phyloP scores from a whole-genome alignment of 2,888 invertebrate species.

The Sminthurinus aureus region DNA sequence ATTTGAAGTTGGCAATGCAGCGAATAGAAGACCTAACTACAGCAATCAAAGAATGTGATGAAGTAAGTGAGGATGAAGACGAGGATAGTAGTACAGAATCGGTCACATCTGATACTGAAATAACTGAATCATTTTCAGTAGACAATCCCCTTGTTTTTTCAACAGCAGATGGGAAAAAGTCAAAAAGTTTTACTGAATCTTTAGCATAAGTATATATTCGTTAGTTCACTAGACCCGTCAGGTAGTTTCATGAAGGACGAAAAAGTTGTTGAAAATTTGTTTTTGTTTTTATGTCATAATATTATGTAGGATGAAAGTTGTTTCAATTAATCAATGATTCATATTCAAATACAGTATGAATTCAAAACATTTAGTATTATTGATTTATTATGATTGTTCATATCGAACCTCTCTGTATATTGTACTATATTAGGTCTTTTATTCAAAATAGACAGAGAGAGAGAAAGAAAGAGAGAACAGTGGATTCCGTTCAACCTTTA shows the following conservation, averaged over 20 bases:
- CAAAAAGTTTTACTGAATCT: constrained; percentile 12
- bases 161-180: constrained; percentile 23
- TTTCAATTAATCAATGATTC: too few species aligned
- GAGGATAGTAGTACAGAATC: constrained; percentile 59
- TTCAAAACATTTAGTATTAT: neutral
- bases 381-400: neutral
- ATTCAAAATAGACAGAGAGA: neutral
- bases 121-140: constrained; percentile 38
- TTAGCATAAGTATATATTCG: constrained; percentile 19
- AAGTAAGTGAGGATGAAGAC: constrained; percentile 58
- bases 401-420: too few species aligned
- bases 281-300: too few species aligned
- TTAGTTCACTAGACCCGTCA: too few species aligned
- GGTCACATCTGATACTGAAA: constrained; percentile 56
- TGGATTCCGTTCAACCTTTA: neutral
- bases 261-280: too few species aligned
- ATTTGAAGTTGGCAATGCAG: constrained; percentile 85
- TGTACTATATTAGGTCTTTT: neutral
- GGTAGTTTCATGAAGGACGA: too few species aligned
- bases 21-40: constrained; percentile 91
- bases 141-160: constrained; percentile 9
- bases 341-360: too few species aligned
- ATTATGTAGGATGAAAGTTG: too few species aligned
- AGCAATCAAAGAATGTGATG: constrained; percentile 83
- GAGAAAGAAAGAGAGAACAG: neutral